Base-by-base conservation (phyloP, 2,888 invertebrate species). In the Asteroscopus sphinx region DNA sequence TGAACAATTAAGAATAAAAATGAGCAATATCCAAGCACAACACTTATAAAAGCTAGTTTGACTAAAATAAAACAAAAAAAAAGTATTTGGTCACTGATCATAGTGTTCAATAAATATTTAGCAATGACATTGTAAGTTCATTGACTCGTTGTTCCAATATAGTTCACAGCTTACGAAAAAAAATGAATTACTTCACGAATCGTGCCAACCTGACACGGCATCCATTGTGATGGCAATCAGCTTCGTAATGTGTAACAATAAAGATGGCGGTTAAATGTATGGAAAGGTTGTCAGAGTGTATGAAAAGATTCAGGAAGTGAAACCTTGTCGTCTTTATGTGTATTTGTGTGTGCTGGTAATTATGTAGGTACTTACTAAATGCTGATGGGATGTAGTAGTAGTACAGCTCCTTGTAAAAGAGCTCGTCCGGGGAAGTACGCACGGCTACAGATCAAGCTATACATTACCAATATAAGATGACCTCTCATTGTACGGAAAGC, bases 101-200 rank as follows among this genome's bases (percentile, higher is more conserved):
- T 28, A 26, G 7, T 28, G 3, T 28, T 28, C 16, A 0, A 6
- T 57, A 21, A 48, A 36, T 59, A 53, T 53, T 64, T 28, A 45
- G 16, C 17, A 51, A 55, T 30, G 72, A 51, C 68, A 71, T 58
- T 68, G 41, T n/a, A 39, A 60, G 72, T 51, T 60, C 66, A 55
- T 47, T 54, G 62, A 57, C 58, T 53, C 48, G 58, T 40, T 48
- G 46, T 49, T 33, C 12, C 36, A 66, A 60, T 42, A 58, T 66
- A 46, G 57, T 42, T 44, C 33, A 45, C 12, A 17, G 25, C 5
- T 12, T 8, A 17, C 35, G 47, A 57, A 72, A 66, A 62, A 51
- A 33, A 11, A 6, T 32, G 28, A 11, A 6, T 32, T 42, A 16
- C 13, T 26, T 36, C 8, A 54, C 16, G 35, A 59, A 42, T 58